Evolutionary conservation across 2,888 invertebrate species (phyloP).

Genomic region (Dromius quadrimaculatus): DNA sequence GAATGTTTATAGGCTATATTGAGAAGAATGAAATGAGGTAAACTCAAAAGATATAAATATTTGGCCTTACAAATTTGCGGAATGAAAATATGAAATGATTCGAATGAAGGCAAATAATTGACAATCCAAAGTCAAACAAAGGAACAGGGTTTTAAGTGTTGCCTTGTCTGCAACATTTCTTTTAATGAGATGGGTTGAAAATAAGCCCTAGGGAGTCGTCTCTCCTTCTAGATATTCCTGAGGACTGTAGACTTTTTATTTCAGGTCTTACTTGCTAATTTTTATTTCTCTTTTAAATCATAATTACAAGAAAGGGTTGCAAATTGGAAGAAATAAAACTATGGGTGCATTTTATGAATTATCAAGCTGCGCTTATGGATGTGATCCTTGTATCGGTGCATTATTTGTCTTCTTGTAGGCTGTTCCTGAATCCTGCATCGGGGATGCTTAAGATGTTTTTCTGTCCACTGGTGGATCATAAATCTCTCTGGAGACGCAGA

Average conservation of each 20-base stretch:
- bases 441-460: conserved; percentile 34
- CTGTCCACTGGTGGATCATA: conserved; percentile 42
- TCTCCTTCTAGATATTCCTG: conserved; percentile 30
- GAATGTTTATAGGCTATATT: no score
- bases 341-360: background rate
- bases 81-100: conserved; percentile 13
- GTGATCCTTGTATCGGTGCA: no score
- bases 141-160: conserved; percentile 10
- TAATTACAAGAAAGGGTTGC: conserved; percentile 23
- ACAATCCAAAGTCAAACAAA: background rate
- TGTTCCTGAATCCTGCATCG: conserved; percentile 23
- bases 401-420: conserved; percentile 42
- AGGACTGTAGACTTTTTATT: conserved; percentile 21
- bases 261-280: conserved; percentile 32
- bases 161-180: conserved; percentile 27
- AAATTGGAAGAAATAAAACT: conserved; percentile 1
- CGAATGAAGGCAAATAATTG: background rate
- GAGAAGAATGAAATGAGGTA: no score
- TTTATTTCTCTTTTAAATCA: conserved; percentile 33
- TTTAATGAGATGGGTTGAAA: conserved; percentile 47
- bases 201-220: conserved; percentile 42
- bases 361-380: no score
- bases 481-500: conserved; percentile 43
- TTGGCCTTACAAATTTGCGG: background rate
- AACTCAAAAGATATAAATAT: no score